Evolutionary conservation across 2,797 vertebrate species (phyloP).

Genomic region (Aplochiton taeniatus): DNA sequence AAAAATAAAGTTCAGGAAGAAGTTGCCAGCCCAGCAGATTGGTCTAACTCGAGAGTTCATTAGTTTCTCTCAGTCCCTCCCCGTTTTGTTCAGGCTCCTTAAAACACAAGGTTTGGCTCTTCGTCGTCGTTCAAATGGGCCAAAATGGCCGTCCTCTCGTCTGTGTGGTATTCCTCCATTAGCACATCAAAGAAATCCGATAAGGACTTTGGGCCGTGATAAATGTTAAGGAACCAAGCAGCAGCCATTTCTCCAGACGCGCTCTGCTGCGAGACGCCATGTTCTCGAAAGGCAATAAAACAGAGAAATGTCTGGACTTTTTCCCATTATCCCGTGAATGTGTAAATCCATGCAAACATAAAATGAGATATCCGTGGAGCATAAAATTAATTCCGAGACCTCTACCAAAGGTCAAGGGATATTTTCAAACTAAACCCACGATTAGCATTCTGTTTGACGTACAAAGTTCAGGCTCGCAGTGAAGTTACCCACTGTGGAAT

Average conservation of each 20-base stretch:
- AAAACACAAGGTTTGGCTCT: constrained; percentile 31
- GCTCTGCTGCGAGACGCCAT: constrained; percentile 35
- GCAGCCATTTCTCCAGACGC: constrained; percentile 38
- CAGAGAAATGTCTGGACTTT: constrained; percentile 58
- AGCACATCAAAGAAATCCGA: constrained; percentile 34
- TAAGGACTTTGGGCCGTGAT: constrained; percentile 24
- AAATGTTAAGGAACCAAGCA: constrained; percentile 43
- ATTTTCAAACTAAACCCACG: constrained; percentile 71
- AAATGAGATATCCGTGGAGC: constrained; percentile 75
- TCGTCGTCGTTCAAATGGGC: constrained; percentile 29
- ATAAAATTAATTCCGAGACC: constrained; percentile 76
- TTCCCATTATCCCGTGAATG: constrained; percentile 70
- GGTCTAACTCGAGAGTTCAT: constrained; percentile 57
- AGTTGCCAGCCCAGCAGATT: constrained; percentile 57
- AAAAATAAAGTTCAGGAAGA: constrained; percentile 40
- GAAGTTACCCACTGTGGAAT: constrained; percentile 70
- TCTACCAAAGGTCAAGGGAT: constrained; percentile 74
- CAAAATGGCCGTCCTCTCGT: constrained; percentile 17
- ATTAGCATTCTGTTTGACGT: constrained; percentile 74
- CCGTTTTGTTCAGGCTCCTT: constrained; percentile 19
- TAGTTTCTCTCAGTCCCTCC: constrained; percentile 31
- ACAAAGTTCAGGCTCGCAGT: constrained; percentile 65
- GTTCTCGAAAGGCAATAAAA: constrained; percentile 43
- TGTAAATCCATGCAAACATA: constrained; percentile 72
- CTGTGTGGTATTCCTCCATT: constrained; percentile 23